Conservation (phyloP, 2,888 invertebrate genomes). For the Noctua pronuba region DNA sequence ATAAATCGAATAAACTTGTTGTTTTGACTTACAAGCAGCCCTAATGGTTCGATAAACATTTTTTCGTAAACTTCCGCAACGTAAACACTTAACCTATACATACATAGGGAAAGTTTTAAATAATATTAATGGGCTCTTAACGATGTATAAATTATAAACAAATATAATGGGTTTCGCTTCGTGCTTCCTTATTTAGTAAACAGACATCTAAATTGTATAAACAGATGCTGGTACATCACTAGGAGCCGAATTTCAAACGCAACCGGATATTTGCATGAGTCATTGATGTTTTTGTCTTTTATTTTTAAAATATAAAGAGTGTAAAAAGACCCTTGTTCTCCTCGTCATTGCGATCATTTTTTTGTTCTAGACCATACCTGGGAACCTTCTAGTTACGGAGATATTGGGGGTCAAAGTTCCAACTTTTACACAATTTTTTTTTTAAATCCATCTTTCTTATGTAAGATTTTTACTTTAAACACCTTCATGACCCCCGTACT, state of each 20-base stretch:
- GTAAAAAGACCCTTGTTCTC: no score
- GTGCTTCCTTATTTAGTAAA: slow-evolving; percentile 20
- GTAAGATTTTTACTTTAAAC: no score
- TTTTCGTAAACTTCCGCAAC: slow-evolving; percentile 52
- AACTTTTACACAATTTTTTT: no score
- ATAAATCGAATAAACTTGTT: slow-evolving; percentile 46
- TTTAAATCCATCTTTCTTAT: no score
- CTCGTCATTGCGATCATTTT: no score
- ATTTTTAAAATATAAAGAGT: not conserved
- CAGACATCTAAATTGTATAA: slow-evolving; percentile 26
- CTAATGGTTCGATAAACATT: slow-evolving; percentile 53
- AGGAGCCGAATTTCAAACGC: not conserved
- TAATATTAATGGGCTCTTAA: slow-evolving; percentile 41
- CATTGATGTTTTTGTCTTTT: not conserved
- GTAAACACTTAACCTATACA: slow-evolving; percentile 44
- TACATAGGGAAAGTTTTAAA: slow-evolving; percentile 30
- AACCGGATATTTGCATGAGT: slow-evolving; percentile 4
- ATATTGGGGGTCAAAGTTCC: no score
- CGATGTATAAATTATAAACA: slow-evolving; percentile 40
- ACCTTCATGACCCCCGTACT: no score
- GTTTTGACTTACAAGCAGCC: slow-evolving; percentile 36
- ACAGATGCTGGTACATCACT: slow-evolving; percentile 15
- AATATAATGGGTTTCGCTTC: slow-evolving; percentile 14
- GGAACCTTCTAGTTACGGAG: no score
- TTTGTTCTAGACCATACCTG: no score